These are phyloP conservation scores for Numenius phaeopus DNA, from an alignment of 2,797 vertebrate species.

Conservation along the genomic window DNA sequence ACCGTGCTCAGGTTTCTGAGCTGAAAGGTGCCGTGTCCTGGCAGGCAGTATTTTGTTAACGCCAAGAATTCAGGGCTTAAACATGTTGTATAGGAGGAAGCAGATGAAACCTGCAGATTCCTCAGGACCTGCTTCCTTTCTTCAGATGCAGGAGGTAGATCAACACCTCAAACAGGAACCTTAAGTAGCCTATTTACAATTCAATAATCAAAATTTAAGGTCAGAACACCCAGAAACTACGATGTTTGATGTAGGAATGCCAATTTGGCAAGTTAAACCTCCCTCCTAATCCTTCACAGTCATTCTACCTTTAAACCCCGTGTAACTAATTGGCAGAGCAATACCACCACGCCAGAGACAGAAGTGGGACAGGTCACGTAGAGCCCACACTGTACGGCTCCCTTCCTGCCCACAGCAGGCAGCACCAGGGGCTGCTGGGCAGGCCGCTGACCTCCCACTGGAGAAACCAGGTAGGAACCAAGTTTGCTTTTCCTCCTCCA, in stretches of 20 bases:
- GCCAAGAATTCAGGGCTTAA: neutral
- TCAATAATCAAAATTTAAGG: neutral
- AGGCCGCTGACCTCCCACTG: neutral
- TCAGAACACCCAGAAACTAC: neutral
- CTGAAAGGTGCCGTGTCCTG: neutral
- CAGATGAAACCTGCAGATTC: neutral
- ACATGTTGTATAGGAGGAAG: neutral
- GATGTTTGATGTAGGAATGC: neutral
- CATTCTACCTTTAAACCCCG: neutral
- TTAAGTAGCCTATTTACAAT: neutral
- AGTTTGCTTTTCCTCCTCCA: neutral
- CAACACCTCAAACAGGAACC: neutral
- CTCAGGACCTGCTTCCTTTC: neutral
- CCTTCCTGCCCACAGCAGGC: neutral
- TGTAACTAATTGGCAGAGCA: neutral
- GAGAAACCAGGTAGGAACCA: neutral
- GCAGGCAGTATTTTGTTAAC: neutral
- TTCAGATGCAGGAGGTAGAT: neutral
- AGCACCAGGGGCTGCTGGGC: neutral
- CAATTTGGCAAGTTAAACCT: neutral
- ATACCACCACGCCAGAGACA: neutral
- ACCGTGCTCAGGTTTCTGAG: constrained; percentile 17
- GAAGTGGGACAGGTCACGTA: neutral
- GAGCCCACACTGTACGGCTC: rapidly evolving
- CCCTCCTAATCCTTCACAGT: neutral